Conservation (phyloP, 2,888 invertebrate species). For the Epiperipatus broadwayi region DNA sequence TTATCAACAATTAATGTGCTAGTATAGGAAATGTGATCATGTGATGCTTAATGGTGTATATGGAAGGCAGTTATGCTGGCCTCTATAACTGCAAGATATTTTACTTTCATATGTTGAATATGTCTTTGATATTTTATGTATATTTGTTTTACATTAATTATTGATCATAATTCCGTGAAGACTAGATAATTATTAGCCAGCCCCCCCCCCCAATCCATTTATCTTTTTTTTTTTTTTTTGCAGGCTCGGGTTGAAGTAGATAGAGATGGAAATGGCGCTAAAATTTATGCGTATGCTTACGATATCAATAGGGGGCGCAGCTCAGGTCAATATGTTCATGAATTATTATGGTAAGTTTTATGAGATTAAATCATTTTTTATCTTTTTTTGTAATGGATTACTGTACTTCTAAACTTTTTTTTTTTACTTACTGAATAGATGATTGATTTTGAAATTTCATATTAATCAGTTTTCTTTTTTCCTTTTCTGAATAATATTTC, state of each 20-base stretch:
- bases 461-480: slow-evolving; percentile 5
- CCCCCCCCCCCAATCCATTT: too few species aligned
- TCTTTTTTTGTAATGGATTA: background rate
- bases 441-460: background rate
- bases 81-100: too few species aligned
- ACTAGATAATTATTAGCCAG: too few species aligned
- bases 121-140: too few species aligned
- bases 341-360: slow-evolving; percentile 30
- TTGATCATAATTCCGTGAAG: too few species aligned
- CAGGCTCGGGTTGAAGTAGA: slow-evolving; percentile 33
- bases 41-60: too few species aligned
- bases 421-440: slow-evolving; percentile 1
- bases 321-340: slow-evolving; percentile 30
- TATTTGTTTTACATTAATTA: too few species aligned
- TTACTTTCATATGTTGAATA: too few species aligned
- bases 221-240: slow-evolving; percentile 13
- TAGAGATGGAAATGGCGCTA: slow-evolving; percentile 33
- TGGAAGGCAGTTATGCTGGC: too few species aligned
- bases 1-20: too few species aligned
- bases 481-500: too few species aligned
- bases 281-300: slow-evolving; percentile 32
- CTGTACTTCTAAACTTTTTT: background rate
- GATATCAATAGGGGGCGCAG: slow-evolving; percentile 26
- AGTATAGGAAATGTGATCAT: too few species aligned
- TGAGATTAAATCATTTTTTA: background rate